Conservation (phyloP, 2,888 invertebrate species). For the Spisula subtruncata region DNA sequence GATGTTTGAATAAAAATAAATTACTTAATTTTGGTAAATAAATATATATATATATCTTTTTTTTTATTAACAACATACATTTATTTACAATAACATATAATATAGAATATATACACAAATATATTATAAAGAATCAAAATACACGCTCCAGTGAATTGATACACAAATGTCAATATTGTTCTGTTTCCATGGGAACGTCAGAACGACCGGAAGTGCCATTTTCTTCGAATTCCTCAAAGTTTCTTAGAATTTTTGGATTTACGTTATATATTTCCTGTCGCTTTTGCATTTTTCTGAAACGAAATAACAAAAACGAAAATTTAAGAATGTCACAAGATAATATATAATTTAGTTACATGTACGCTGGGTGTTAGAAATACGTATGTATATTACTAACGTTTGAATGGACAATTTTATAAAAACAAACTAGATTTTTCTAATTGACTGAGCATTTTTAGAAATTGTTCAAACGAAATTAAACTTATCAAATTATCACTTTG, state of each 20-base stretch:
- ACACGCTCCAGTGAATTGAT: not conserved
- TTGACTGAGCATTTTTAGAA: too few species aligned
- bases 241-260: slow-evolving; percentile 74
- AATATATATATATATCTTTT: too few species aligned
- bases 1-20: too few species aligned
- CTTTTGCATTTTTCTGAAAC: slow-evolving; percentile 70
- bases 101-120: not conserved
- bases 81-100: not conserved
- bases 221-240: slow-evolving; percentile 73
- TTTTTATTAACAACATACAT: not conserved
- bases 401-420: too few species aligned
- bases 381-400: too few species aligned
- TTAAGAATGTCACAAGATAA: too few species aligned
- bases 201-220: slow-evolving; percentile 76
- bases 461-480: too few species aligned
- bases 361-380: too few species aligned
- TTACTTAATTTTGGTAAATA: too few species aligned
- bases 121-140: not conserved
- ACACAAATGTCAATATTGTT: slow-evolving; percentile 64
- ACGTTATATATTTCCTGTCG: slow-evolving; percentile 78
- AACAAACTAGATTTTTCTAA: too few species aligned
- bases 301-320: not conserved
- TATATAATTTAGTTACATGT: too few species aligned
- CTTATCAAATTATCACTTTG: too few species aligned
- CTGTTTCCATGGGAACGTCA: slow-evolving; percentile 77